Evolutionary conservation across 2,113 vertebrate species (phyloP).

Genomic region (Salminus brasiliensis): DNA sequence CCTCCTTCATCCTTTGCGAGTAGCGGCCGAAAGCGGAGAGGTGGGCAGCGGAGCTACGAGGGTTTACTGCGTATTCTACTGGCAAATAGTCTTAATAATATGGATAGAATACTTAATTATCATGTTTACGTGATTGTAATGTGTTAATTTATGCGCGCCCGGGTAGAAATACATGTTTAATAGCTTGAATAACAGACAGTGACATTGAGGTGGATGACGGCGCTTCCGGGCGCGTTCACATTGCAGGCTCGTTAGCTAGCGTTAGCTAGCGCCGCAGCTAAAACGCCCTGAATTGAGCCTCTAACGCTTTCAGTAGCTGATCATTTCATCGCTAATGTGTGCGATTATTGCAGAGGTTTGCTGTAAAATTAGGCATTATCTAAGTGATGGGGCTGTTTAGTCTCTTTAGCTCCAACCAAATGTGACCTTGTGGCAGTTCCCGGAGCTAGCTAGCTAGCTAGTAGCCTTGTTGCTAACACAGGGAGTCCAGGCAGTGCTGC

Average conservation of each 20-base stretch:
- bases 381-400: background rate
- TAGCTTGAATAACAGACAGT: background rate
- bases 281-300: background rate
- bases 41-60: background rate
- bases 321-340: background rate
- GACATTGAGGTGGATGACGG: slow-evolving; percentile 11
- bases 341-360: background rate
- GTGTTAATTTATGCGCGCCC: no score
- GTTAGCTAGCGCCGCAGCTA: background rate
- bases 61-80: background rate
- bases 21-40: slow-evolving; percentile 7
- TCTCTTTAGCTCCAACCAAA: background rate
- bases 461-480: background rate
- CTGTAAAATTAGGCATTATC: no score
- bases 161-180: background rate
- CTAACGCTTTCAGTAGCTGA: background rate
- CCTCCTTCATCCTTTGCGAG: slow-evolving; percentile 17
- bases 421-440: slow-evolving; percentile 36
- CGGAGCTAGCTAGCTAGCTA: background rate
- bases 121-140: no score
- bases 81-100: rapidly evolving
- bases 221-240: background rate
- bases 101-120: background rate
- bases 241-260: background rate
- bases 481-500: no score